Evolutionary conservation across 1,140 invertebrate genomes (phyloP).

Genomic region (Saccostrea glomerata): DNA sequence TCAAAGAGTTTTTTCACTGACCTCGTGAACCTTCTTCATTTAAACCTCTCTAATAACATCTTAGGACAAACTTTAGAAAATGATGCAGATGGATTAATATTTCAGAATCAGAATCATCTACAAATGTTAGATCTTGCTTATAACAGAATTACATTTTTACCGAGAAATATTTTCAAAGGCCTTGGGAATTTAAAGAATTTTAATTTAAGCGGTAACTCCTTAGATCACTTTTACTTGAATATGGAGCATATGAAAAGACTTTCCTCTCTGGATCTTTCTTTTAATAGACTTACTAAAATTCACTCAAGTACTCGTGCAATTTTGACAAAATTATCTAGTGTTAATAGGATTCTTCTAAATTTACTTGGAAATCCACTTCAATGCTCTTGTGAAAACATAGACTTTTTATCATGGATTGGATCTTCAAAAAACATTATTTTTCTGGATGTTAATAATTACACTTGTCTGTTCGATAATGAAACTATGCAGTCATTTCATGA

Average conservation of each 20-base stretch:
- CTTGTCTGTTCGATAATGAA: neutral
- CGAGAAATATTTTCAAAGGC: neutral
- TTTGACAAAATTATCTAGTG: neutral
- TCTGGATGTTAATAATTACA: neutral
- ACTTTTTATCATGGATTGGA: conserved; percentile 40
- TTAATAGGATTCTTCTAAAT: neutral
- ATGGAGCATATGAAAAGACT: neutral
- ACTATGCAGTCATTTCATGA: neutral
- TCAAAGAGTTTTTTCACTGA: conserved; percentile 35
- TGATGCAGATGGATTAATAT: conserved; percentile 42
- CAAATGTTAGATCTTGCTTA: conserved; percentile 24
- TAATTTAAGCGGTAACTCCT: conserved; percentile 5
- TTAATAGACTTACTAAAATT: conserved; percentile 17
- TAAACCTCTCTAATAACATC: conserved; percentile 32
- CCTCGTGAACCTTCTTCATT: neutral
- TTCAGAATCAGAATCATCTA: conserved; percentile 4
- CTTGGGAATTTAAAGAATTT: neutral
- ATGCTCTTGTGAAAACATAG: conserved; percentile 15
- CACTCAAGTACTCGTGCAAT: neutral
- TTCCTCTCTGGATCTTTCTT: conserved; percentile 54
- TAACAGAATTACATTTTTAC: conserved; percentile 39
- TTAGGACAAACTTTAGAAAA: conserved; percentile 40
- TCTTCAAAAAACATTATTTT: conserved; percentile 10
- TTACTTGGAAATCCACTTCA: conserved; percentile 1
- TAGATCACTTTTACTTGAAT: conserved; percentile 25